phyloP scores from a whole-genome alignment of 2,888 invertebrate species.

The Pterostichus madidus region DNA sequence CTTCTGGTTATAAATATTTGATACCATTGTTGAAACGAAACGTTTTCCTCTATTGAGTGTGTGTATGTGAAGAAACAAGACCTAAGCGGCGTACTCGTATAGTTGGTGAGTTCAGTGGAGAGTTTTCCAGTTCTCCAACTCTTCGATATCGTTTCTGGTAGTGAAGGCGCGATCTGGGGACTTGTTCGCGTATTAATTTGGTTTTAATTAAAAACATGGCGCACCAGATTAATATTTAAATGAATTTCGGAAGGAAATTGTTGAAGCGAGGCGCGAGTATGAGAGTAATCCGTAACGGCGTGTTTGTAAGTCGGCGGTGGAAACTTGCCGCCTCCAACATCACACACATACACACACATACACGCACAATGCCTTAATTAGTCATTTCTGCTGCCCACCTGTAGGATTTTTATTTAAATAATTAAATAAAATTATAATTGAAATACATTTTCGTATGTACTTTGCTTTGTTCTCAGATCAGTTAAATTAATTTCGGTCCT shows the following conservation, averaged over 20 bases:
- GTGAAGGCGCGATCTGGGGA: constrained; percentile 5
- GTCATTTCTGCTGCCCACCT: constrained; percentile 4
- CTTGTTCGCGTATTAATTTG: constrained; percentile 63
- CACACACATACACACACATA: neutral
- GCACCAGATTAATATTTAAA: constrained; percentile 62
- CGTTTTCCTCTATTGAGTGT: too few relatives aligned
- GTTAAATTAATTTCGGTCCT: too few relatives aligned
- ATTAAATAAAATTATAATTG: too few relatives aligned
- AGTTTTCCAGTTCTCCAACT: neutral
- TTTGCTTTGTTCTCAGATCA: too few relatives aligned
- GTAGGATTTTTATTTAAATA: neutral
- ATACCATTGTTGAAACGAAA: too few relatives aligned
- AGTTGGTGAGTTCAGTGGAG: too few relatives aligned
- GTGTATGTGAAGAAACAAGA: too few relatives aligned
- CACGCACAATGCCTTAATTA: constrained; percentile 3
- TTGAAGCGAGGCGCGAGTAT: constrained; percentile 42
- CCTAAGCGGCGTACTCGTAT: too few relatives aligned
- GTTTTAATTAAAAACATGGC: constrained; percentile 64
- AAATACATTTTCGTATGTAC: too few relatives aligned
- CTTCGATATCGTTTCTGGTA: constrained; percentile 45
- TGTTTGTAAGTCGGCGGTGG: neutral
- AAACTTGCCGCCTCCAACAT: neutral
- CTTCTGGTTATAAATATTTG: too few relatives aligned
- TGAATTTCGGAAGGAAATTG: constrained; percentile 65
- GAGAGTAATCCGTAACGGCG: constrained; percentile 54